Evolutionary conservation across 2,888 invertebrate species (phyloP), one percentile per base, ranked within the genome.

Genomic region (Acheta domesticus): DNA sequence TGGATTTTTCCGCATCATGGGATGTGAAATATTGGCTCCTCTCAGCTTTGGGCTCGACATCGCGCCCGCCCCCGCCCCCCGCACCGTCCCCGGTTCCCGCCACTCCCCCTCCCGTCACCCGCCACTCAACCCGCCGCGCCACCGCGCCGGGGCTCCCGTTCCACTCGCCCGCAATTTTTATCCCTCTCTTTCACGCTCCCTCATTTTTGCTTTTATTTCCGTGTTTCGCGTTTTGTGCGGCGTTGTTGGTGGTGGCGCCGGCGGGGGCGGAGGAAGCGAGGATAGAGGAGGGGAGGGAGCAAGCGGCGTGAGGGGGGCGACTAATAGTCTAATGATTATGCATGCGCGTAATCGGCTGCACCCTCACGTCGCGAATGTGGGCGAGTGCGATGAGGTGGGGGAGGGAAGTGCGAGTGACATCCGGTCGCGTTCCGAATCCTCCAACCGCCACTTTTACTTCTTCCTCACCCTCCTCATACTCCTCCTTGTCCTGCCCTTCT

Each of bases 1-100:
- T 79, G 79, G 79, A 79, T 79, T 79, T 79, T 76, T 79, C 76
- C 79, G 79, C 79, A 76, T 79, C 79, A 79, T 76, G 76, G 79
- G 62, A 76, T 76, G 79, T 79, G 62, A 79, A 79, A 79, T 79
- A 79, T 79, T 79, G 79, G 75, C 62, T 50, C 62, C 62, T 62
- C 16, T 62, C 62, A 62, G 62, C 62, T 62, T n/a, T 62, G 16
- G 62, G n/a, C 62, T 62, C 62, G 62, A 62, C 62, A 62, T 62
- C 4, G 62, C 62, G n/a, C 62, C n/a, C 62, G 62, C 62, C n/a
- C n/a, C 62, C 16, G 0, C 14, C n/a, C 16, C 1, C 36, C 36
- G 8, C 36, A 1, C 8, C 36, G 12, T 16, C 62, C 62, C 36
- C 36, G 8, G 23, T 62, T 4, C 0, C 62, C 5, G 62, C 19